Percentiles rank a stretch among this genome's conserved stretches.
phyloP scores from a whole-genome alignment of 2,797 vertebrate species.

The Centroberyx gerrardi region DNA sequence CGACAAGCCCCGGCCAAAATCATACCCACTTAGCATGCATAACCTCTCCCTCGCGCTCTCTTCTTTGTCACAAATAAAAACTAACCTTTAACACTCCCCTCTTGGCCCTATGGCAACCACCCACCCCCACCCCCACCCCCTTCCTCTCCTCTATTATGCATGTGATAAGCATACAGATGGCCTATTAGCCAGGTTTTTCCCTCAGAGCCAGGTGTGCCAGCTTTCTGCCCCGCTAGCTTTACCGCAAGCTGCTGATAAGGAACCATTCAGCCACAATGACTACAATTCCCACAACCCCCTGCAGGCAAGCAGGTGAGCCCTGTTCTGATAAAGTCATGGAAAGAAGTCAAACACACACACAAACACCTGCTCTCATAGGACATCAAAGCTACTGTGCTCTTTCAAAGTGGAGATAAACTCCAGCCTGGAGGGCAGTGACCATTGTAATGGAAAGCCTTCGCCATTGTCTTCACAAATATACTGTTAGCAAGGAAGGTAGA shows the following conservation, averaged over 20 bases:
- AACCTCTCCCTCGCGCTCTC: neutral
- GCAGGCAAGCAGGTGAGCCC: slow-evolving; percentile 33
- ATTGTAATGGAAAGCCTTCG: slow-evolving; percentile 13
- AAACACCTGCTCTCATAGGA: slow-evolving; percentile 40
- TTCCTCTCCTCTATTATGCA: neutral
- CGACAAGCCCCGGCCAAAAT: neutral
- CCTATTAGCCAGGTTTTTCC: slow-evolving; percentile 31
- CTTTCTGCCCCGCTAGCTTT: slow-evolving; percentile 6
- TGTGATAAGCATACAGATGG: slow-evolving; percentile 22
- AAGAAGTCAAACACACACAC: slow-evolving; percentile 12
- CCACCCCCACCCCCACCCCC: neutral
- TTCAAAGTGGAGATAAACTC: slow-evolving; percentile 53
- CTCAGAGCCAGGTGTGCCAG: slow-evolving; percentile 47
- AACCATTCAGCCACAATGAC: slow-evolving; percentile 21
- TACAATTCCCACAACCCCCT: slow-evolving; percentile 46
- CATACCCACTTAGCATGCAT: slow-evolving; percentile 12
- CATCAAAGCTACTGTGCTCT: slow-evolving; percentile 48
- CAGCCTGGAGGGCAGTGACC: slow-evolving; percentile 12
- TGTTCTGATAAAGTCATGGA: neutral
- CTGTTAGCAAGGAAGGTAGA: neutral
- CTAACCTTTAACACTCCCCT: neutral
- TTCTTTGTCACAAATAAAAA: slow-evolving; percentile 2
- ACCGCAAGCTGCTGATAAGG: slow-evolving; percentile 51
- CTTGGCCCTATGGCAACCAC: neutral
- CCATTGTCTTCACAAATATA: slow-evolving; percentile 1